Evolutionary conservation across 2,113 vertebrate species (phyloP), one percentile per base, ranked within the genome.

Genomic region (Donacobius atricapilla): DNA sequence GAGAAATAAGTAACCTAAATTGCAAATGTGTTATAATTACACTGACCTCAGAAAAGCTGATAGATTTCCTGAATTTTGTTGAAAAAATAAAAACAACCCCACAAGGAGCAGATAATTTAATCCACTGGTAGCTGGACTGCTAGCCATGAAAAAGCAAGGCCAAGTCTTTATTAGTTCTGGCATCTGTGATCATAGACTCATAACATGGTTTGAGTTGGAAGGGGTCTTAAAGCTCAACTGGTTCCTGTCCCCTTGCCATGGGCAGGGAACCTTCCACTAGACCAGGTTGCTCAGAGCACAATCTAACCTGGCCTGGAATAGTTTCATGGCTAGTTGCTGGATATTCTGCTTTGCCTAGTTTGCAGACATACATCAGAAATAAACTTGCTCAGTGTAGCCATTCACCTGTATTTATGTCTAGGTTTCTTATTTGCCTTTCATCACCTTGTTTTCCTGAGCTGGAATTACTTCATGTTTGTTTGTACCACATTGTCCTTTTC

Each of bases 1-100:
- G 61, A 95, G 77, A 96, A 95, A 84, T 81, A 81, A 89, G 47
- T 84, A 82, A 90, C 70, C 87, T 89, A 87, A 94, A 90, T 93
- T 90, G 54, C 28, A 79, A 73, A 57, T 33, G 21, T 87, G 79
- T 63, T 90, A 9, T 15, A 78, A 72, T 92, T 81, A 78, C 69
- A 61, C n/a, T 71, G 93, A 71, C 75, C 57, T 86, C 71, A 64
- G 58, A 64, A 53, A 87, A 89, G 33, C 40, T 48, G 51, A 92
- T 47, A 70, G 54, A 73, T 77, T 48, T 77, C 27, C 40, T 77
- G 25, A 47, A 69, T 69, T 76, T 61, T 47, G 56, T 37, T 95
- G 68, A 42, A 18, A 60, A 88, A 83, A 87, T 68, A 50, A 37
- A 48, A 39, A 47, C n/a, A 75, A 63, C 7, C 8, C 15, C 16